Base-by-base conservation (phyloP, 2,113 vertebrate genomes). In the Callithrix jacchus region DNA sequence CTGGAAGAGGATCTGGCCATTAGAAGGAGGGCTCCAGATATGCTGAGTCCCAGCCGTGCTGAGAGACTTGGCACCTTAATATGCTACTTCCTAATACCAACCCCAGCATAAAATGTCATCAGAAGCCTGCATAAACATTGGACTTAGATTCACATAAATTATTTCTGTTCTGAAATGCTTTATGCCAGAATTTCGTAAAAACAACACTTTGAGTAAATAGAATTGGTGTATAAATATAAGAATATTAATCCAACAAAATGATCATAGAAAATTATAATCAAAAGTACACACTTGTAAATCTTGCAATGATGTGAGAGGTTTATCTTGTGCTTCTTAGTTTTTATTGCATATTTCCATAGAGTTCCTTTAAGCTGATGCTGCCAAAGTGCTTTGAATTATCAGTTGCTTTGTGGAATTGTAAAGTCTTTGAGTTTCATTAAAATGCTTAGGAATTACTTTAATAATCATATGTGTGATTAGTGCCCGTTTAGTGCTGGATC, bases 41-140 rank as follows among this genome's bases (percentile, higher is more conserved):
- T 96, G 97, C 98, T 97, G 98, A 98, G 98, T 98, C 98, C 97
- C 98, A 98, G 98, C 96, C 97, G 81, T 98, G 98, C 98, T 11
- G 97, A 98, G 98, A 98, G 98, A 98, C 98, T 99, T 99, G 98
- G 98, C 98, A 98, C 98, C 97, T 99, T 98, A 96, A 98, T 97
- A 98, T 80, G 68, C 98, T 98, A 98, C 98, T 98, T 99, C 97
- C 98, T 98, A 98, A 98, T 98, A 99, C 98, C 98, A 99, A 97
- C 98, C 98, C 97, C 96, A 20, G 98, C 97, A 98, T 97, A 98
- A 98, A 98, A 99, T 99, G 98, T 99, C 99, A 98, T 98, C 98
- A 98, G 98, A 98, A 99, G 98, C 98, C 98, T 99, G 98, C 98
- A 98, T 98, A 99, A 99, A 99, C 98, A 99, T 98, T 98, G 98